These are phyloP conservation scores for Drosophila sulfurigaster DNA, from an alignment of 1,140 invertebrate genomes.

Conservation along the genomic window DNA sequence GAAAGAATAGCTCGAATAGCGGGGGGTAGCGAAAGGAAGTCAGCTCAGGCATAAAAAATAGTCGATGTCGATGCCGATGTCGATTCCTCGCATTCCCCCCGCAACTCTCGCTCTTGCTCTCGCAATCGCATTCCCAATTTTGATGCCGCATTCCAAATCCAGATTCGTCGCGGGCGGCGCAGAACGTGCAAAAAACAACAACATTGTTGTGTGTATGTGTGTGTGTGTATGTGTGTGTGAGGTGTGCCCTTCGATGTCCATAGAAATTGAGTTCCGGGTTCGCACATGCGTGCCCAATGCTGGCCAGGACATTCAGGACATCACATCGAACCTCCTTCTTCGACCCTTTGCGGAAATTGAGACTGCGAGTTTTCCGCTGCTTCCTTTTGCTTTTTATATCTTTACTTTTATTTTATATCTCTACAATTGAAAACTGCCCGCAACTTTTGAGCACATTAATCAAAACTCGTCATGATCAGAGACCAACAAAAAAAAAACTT, in stretches of 20 bases:
- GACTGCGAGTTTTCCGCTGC: neutral
- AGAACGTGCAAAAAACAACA: slow-evolving; percentile 76
- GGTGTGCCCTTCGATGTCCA: slow-evolving; percentile 10
- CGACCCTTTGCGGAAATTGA: slow-evolving; percentile 20
- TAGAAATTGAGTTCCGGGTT: slow-evolving; percentile 41
- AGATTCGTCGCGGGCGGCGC: slow-evolving; percentile 66
- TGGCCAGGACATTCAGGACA: slow-evolving; percentile 16
- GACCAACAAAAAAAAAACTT: neutral
- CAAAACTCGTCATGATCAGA: neutral
- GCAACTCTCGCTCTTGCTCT: neutral
- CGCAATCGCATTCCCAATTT: neutral
- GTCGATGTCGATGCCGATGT: slow-evolving; percentile 13
- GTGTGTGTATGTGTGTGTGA: neutral
- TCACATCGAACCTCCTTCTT: neutral
- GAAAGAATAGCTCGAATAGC: slow-evolving; percentile 1
- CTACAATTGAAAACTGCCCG: too few relatives aligned
- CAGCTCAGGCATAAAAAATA: slow-evolving; percentile 53
- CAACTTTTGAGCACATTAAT: neutral
- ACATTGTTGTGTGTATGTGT: slow-evolving; percentile 17
- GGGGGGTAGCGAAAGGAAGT: slow-evolving; percentile 44
- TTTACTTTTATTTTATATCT: too few relatives aligned
- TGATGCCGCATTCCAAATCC: slow-evolving; percentile 43
- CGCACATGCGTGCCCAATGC: slow-evolving; percentile 47
- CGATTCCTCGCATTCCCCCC: slow-evolving; percentile 9
- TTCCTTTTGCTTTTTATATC: slow-evolving; percentile 3